Base-by-base conservation (phyloP, 2,888 invertebrate genomes). In the Microplitis manilae region DNA sequence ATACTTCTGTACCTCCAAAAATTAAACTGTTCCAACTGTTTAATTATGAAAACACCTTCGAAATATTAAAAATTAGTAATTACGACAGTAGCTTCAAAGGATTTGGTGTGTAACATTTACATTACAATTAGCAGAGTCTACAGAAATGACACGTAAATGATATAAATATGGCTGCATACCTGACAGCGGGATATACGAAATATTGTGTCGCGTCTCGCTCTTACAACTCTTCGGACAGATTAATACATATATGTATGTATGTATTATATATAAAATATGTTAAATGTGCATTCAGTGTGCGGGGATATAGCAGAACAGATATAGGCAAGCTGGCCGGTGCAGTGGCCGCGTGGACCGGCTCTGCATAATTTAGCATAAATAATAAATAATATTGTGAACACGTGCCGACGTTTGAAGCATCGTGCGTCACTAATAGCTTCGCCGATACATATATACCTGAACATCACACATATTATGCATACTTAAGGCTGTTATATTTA, bases 351-450 rank as follows among this genome's bases (percentile, higher is more conserved):
- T 75, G 89, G 79, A 80, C 79, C 77, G 77, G 85, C 84, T 84
- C 82, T 85, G 89, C 88, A 89, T 89, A 89, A 88, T 85, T 89
- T 89, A 88, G 87, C 89, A 89, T 89, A 88, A 89, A 89, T 89
- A 88, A 88, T 89, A 89, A 89, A 89, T 87, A 89, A 89, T 89
- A 88, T 87, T 86, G 84, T 85, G 85, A 86, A 85, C 87, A 86
- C 87, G 88, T 87, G 88, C 87, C 86, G 80, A 84, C 83, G 86
- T 85, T 85, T 85, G 85, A 86, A 84, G 84, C 85, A 50, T 83
- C 84, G 82, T 83, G 86, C 85, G 85, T 86, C 86, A 85, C 86
- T 86, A 86, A 87, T 86, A 84, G 79, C 81, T 75, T 60, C 41
- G 61, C 77, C 73, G 15, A 20, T 65, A 65, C 30, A 30, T 65